Evolutionary conservation across 1,140 invertebrate species (phyloP), one percentile per base, ranked within the genome.

Genomic region (Diorhabda carinulata): DNA sequence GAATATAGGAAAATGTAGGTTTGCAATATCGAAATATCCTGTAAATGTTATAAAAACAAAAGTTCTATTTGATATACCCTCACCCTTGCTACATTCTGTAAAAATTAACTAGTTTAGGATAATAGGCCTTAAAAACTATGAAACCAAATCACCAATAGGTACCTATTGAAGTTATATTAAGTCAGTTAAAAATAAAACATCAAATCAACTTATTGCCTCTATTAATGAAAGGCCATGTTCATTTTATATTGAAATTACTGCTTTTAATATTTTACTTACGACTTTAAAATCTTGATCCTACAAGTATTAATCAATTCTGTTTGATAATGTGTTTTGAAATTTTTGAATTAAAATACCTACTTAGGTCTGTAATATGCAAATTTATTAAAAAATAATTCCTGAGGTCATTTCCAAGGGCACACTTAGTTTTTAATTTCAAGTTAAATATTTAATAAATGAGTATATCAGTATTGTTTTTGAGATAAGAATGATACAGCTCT

Each of bases 391-490:
- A 25, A 25, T 25, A 25, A 25, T 25, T 25, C 41, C n/a, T 44
- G 44, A 57, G n/a, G 47, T 56, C 47, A 43, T 5, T 65, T 65
- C n/a, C n/a, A 65, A 57, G 64, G 56, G 9, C 40, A 57, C n/a
- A 45, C 6, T 40, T 65, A 57, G 10, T 45, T 65, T 45, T 5
- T 64, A 56, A 42, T 41, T 64, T 8, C 43, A 61, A 10, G 42
- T 45, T 64, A 47, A 45, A 25, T 60, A 60, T 60, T 60, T 60
- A 41, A 25, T 10, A 43, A 42, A 62, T n/a, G 44, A 62, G 57
- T 65, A 65, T 57, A 40, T 65, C 47, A 65, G 57, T 45, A 65
- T 4, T 65, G 64, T 52, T 57, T 40, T 43, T 65, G 57, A 57
- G 41, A 57, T 43, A 47, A 64, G 40, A 57, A 57, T 9, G 57